Evolutionary conservation across 2,113 vertebrate genomes (phyloP).

Genomic region (Phasianus colchicus): DNA sequence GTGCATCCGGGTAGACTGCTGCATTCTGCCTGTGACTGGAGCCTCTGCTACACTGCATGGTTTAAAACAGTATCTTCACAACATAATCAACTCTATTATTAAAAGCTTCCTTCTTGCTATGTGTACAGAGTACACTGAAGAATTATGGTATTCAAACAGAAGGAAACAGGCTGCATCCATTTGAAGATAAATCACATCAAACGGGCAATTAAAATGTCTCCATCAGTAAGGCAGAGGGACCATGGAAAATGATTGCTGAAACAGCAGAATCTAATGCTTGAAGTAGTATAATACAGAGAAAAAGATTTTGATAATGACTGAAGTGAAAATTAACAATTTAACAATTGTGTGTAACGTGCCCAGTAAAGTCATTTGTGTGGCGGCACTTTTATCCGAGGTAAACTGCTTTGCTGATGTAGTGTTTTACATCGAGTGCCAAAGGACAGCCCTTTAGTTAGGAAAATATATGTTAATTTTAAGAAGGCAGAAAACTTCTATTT

Average conservation of each 20-base stretch:
- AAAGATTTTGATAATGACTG: neutral
- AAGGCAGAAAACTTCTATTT: neutral
- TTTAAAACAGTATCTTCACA: neutral
- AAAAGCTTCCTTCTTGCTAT: neutral
- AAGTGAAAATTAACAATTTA: neutral
- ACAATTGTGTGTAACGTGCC: rapidly evolving
- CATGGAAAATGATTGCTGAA: neutral
- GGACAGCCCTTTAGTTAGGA: neutral
- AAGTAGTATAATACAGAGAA: neutral
- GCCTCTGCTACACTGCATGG: rapidly evolving
- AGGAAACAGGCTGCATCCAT: rapidly evolving
- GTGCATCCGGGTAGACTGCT: rapidly evolving
- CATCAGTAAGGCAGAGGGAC: neutral
- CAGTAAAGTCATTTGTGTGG: neutral
- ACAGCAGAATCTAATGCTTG: neutral
- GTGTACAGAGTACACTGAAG: rapidly evolving
- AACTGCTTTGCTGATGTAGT: neutral
- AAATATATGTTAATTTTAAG: neutral
- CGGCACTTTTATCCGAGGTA: neutral
- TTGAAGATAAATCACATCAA: neutral
- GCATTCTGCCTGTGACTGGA: rapidly evolving
- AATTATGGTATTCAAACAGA: neutral
- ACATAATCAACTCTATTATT: rapidly evolving
- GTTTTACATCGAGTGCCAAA: neutral
- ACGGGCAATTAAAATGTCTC: neutral